A percentile compares a stretch with the other conserved stretches of the same genome.
Evolutionary conservation across 2,888 invertebrate genomes (phyloP).

Genomic region (Nipponacmea schrenckii): DNA sequence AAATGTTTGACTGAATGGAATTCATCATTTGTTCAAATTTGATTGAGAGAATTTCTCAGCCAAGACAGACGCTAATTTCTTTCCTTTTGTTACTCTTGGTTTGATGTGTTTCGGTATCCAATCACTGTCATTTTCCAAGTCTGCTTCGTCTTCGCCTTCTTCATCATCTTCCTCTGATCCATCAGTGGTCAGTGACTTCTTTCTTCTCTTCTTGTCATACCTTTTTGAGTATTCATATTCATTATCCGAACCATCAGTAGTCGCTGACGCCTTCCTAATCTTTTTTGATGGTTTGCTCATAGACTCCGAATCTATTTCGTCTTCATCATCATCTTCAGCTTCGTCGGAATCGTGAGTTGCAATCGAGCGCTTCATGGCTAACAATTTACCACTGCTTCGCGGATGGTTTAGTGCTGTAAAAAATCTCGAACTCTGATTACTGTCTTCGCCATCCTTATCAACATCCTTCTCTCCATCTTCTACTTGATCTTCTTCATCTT

Average conservation of each 20-base stretch:
- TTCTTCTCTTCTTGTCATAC: no score
- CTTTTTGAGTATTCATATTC: background rate
- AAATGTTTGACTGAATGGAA: no score
- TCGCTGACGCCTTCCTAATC: no score
- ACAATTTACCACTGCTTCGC: conserved; percentile 1
- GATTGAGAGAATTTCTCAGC: background rate
- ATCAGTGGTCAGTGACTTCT: background rate
- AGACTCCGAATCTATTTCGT: conserved; percentile 11
- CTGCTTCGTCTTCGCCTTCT: background rate
- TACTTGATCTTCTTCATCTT: conserved; percentile 5
- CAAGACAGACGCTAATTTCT: background rate
- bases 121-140: background rate
- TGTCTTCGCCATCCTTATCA: conserved; percentile 7
- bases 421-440: conserved; percentile 1
- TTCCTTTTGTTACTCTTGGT: background rate
- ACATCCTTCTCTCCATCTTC: background rate
- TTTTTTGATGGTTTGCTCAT: no score
- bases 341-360: conserved; percentile 23
- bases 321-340: conserved; percentile 21
- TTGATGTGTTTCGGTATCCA: background rate
- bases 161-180: background rate
- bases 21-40: background rate
- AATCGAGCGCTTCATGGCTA: conserved; percentile 1
- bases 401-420: background rate
- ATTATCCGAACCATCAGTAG: background rate